These are phyloP conservation scores for Cotesia glomerata DNA, from an alignment of 1,140 invertebrate genomes.

Conservation along the genomic window DNA sequence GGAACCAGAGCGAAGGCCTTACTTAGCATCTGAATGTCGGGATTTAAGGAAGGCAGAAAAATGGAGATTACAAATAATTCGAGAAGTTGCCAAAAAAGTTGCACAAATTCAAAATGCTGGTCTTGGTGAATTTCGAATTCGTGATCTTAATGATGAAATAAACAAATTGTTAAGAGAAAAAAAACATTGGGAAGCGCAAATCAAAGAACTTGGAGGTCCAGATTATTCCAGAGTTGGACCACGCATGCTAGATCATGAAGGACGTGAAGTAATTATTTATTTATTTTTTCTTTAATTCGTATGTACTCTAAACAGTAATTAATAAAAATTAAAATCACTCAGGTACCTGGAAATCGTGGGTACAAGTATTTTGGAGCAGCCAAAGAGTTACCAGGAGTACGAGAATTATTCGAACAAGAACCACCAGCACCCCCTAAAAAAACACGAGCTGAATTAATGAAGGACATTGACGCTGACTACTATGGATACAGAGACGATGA, in stretches of 20 bases:
- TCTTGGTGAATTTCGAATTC: conserved; percentile 95
- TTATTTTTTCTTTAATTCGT: neutral
- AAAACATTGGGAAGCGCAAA: conserved; percentile 97
- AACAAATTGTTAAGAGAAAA: conserved; percentile 96
- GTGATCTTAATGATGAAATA: conserved; percentile 99
- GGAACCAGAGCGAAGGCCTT: conserved; percentile 85
- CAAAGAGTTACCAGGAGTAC: conserved; percentile 96
- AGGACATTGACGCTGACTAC: conserved; percentile 97
- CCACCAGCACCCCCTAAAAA: conserved; percentile 86
- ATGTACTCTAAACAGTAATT: neutral
- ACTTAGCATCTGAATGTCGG: conserved; percentile 91
- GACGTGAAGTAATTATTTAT: conserved; percentile 76
- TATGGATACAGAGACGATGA: conserved; percentile 99
- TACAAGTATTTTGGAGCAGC: conserved; percentile 99
- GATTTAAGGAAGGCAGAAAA: conserved; percentile 91
- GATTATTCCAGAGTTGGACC: conserved; percentile 93
- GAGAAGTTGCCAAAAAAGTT: conserved; percentile 98
- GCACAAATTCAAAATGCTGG: conserved; percentile 99
- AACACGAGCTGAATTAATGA: conserved; percentile 95
- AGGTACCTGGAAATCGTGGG: conserved; percentile 92
- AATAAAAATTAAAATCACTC: conserved; percentile 6
- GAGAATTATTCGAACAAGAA: conserved; percentile 97
- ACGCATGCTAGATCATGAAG: conserved; percentile 94
- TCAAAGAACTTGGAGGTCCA: conserved; percentile 92
- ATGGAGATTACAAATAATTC: conserved; percentile 94